Base-by-base conservation (phyloP, 2,113 vertebrate genomes). In the Quiscalus mexicanus region DNA sequence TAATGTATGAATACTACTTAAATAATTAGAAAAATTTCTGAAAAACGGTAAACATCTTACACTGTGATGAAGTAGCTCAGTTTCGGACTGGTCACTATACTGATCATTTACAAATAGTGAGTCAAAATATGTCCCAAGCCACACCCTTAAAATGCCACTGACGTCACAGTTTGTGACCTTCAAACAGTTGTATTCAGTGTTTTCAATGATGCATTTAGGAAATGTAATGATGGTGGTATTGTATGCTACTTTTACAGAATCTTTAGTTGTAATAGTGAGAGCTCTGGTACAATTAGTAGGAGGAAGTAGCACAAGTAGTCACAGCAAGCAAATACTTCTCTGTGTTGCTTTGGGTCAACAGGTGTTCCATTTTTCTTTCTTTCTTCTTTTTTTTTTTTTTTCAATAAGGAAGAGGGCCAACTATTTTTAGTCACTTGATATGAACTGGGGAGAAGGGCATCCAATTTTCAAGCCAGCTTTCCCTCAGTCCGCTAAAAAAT, bases 101-200 rank as follows among this genome's bases (percentile, higher is more conserved):
- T 37, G 74, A 60, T 93, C 45, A n/a, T 85, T 87, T 91, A 90
- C 78, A 91, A 96, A 95, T 10, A 95, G 9, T 95, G 94, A 96
- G 78, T 94, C 96, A 97, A 94, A 89, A 83, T 27, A 56, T 89
- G 75, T 93, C 94, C 82, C 62, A 35, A 31, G 55, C 70, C 94
- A 94, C 94, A 85, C 93, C 93, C 87, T 94, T 81, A 53, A 47
- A 60, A 49, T 59, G 60, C 65, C 74, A 79, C 65, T 42, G 84
- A 79, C 15, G 6, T 93, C 84, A 94, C 63, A 39, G 15, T 35
- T 75, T 52, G 53, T 96, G 91, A 94, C 89, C 87, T 96, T 96
- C 33, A 0, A 89, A 80, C 67, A 30, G 45, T 63, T 86, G 49
- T 76, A 33, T 91, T 95, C 67, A 49, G 33, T 53, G n/a, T 74